Evolutionary conservation across 2,797 vertebrate genomes (phyloP).

Genomic region (Acropternis orthonyx): DNA sequence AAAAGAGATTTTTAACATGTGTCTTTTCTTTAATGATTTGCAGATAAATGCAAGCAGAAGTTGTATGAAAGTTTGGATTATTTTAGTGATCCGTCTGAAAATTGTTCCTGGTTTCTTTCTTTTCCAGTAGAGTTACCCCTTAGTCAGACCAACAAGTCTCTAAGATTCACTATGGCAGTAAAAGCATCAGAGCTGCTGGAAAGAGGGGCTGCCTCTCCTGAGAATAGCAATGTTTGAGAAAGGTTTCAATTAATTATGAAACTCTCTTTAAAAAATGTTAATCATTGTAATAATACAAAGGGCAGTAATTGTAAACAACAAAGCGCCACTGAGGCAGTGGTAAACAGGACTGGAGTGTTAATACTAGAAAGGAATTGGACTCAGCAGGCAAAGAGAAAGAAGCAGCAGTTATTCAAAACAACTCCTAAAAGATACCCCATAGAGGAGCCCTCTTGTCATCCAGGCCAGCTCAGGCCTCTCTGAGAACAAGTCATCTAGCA

Average conservation of each 20-base stretch:
- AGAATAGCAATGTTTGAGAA: background rate
- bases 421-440: background rate
- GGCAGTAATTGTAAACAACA: background rate
- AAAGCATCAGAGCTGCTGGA: background rate
- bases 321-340: background rate
- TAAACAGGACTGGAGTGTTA: background rate
- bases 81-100: background rate
- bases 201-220: background rate
- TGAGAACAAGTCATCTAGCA: background rate
- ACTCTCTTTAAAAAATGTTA: background rate
- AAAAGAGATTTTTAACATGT: background rate
- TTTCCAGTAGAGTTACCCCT: background rate
- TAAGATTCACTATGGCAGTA: background rate
- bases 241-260: fast-evolving
- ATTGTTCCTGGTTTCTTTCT: background rate
- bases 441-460: background rate
- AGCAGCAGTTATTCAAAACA: background rate
- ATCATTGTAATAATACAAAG: background rate
- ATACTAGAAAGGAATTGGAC: background rate
- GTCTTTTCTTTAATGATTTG: background rate
- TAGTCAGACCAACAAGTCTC: background rate
- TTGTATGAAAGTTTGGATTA: background rate
- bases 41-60: background rate
- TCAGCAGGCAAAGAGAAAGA: background rate
- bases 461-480: background rate